phyloP scores from a whole-genome alignment of 2,888 invertebrate species.

The Slavum lentiscoides region DNA sequence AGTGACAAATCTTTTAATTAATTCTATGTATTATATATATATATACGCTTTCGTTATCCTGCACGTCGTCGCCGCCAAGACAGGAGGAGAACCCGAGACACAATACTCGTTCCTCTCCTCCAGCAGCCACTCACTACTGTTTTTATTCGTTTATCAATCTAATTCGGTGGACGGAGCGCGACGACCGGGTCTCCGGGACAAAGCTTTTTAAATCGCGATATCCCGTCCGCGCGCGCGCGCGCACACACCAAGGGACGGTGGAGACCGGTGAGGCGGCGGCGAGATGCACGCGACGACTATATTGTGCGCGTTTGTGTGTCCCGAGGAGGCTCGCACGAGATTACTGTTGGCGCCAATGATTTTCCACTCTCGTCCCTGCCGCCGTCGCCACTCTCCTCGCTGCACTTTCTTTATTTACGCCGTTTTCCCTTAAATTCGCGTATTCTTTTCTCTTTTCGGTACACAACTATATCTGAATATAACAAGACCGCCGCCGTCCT shows the following conservation, averaged over 20 bases:
- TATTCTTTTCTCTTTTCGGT: slow-evolving; percentile 26
- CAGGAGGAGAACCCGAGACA: no score
- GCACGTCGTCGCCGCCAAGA: not conserved
- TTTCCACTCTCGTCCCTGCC: slow-evolving; percentile 12
- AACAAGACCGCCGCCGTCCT: slow-evolving; percentile 1
- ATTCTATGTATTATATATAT: slow-evolving; percentile 3
- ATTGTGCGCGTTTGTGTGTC: no score
- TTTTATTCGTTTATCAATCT: slow-evolving; percentile 36
- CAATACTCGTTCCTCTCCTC: not conserved
- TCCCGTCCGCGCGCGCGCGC: not conserved
- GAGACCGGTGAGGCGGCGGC: slow-evolving; percentile 3
- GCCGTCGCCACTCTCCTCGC: not conserved
- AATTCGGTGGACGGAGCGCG: slow-evolving; percentile 6
- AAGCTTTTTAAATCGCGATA: slow-evolving; percentile 41
- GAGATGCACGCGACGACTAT: not conserved
- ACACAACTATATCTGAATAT: slow-evolving; percentile 24
- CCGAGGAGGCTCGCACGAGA: slow-evolving; percentile 38
- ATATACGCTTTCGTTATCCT: not conserved
- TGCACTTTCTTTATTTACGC: slow-evolving; percentile 21
- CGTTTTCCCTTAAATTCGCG: slow-evolving; percentile 11
- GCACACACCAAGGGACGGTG: no score
- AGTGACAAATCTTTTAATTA: slow-evolving; percentile 4
- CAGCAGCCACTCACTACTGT: not conserved
- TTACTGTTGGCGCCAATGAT: slow-evolving; percentile 52
- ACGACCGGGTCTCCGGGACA: slow-evolving; percentile 6